Evolutionary conservation across 1,140 invertebrate species (phyloP), one percentile per base, ranked within the genome.

Genomic region (Bombus sylvicola): DNA sequence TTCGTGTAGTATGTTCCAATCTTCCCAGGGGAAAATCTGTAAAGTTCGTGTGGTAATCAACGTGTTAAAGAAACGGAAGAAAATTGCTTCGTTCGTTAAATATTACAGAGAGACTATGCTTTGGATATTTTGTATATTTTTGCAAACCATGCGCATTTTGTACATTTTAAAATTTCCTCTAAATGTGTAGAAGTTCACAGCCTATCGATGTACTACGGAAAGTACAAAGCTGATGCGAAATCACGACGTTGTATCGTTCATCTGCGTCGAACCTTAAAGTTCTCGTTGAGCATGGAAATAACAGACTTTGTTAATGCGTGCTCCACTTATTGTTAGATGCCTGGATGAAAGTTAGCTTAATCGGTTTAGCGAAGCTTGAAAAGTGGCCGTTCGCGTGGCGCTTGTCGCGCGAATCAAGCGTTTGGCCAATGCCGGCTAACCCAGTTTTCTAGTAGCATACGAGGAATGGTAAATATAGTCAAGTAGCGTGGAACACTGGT

Each of bases 401-500:
- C 62, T 80, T 69, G 78, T 68, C 69, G 68, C 25, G 34, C 13
- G 68, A 87, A 64, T 37, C 64, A 18, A 68, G 13, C 64, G 37
- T 80, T 80, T 76, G 59, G 47, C 81, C 71, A 72, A 72, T 75
- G 62, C 75, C 59, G 31, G 83, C 15, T 85, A 88, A 80, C 87
- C 86, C 41, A 88, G 64, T 81, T 81, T 62, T 64, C 59, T 39
- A 85, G 18, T 53, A 74, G 41, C 37, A 64, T 10, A 37, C 5
- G 76, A 72, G 39, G 18, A 73, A 85, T 72, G 53, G 39, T 81
- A 88, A 82, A 82, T 86, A 82, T 77, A 83, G 72, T 83, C 25
- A 53, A 73, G 53, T 43, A n/a, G 28, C 8, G 31, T 43, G 37
- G 28, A 34, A 59, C n/a, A 37, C 18, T 47, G 68, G 41, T 43